Conservation (phyloP, 2,113 vertebrate genomes). For the Brachypteracias leptosomus region DNA sequence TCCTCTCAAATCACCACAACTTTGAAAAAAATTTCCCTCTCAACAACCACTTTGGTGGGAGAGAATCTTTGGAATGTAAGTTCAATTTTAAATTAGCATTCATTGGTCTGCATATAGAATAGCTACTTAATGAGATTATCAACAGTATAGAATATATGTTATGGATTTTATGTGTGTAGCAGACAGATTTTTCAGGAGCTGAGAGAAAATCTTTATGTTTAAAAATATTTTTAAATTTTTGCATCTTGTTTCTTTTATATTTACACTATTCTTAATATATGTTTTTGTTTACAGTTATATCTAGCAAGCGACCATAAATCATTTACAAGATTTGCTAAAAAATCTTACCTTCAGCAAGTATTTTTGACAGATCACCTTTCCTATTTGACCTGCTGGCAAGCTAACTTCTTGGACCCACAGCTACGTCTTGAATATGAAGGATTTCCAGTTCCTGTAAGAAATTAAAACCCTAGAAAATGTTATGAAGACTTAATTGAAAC, state of each 20-base stretch:
- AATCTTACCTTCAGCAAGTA: conserved; percentile 85
- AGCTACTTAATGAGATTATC: background rate
- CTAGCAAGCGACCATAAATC: conserved; percentile 84
- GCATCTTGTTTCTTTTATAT: background rate
- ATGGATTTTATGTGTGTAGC: background rate
- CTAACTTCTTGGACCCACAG: conserved; percentile 81
- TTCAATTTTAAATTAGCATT: background rate
- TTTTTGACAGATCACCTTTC: conserved; percentile 75
- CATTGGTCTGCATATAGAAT: background rate
- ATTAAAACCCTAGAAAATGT: background rate
- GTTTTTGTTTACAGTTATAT: conserved; percentile 79
- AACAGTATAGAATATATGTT: background rate
- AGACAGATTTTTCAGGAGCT: background rate
- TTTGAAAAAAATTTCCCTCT: background rate
- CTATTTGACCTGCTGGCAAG: conserved; percentile 84
- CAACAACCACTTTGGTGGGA: background rate
- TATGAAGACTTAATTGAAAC: background rate
- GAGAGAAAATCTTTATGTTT: background rate
- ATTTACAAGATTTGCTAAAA: conserved; percentile 78
- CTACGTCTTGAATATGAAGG: conserved; percentile 87
- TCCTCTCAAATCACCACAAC: background rate
- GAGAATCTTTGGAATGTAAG: background rate
- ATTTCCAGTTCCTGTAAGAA: conserved; percentile 82
- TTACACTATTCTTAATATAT: background rate
- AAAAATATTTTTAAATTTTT: background rate